Evolutionary conservation across 2,888 invertebrate genomes (phyloP).

Genomic region (Eilema sororculum): DNA sequence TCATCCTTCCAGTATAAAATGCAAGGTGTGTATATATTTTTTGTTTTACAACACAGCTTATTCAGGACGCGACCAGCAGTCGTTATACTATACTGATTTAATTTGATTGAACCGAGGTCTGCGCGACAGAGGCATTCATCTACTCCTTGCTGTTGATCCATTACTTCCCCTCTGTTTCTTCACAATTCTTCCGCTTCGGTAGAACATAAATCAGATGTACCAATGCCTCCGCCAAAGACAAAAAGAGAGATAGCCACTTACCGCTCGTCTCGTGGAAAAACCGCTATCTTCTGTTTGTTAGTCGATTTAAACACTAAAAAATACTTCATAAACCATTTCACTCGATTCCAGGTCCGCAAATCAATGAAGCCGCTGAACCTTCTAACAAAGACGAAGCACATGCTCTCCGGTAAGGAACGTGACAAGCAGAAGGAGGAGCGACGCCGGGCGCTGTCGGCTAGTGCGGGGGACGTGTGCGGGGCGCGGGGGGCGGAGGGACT

Average conservation of each 20-base stretch:
- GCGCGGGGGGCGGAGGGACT: slow-evolving; percentile 39
- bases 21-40: slow-evolving; percentile 65
- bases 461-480: slow-evolving; percentile 79
- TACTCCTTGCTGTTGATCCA: no score
- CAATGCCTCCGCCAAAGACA: neutral
- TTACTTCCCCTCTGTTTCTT: neutral
- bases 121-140: neutral
- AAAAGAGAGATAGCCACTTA: no score
- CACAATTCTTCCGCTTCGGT: neutral
- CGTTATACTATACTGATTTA: neutral
- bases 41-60: neutral
- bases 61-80: neutral
- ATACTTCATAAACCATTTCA: neutral
- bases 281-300: no score
- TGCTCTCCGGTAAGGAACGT: slow-evolving; percentile 66
- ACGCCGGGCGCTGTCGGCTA: slow-evolving; percentile 69
- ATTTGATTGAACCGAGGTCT: no score
- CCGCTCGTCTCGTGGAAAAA: no score
- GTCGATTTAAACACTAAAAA: no score
- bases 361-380: slow-evolving; percentile 74
- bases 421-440: slow-evolving; percentile 56
- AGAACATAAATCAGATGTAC: neutral
- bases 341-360: slow-evolving; percentile 72
- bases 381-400: slow-evolving; percentile 72
- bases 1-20: slow-evolving; percentile 78